These are phyloP conservation scores for Gymnoscelis rufifasciata DNA, from an alignment of 2,888 invertebrate genomes.

Conservation along the genomic window DNA sequence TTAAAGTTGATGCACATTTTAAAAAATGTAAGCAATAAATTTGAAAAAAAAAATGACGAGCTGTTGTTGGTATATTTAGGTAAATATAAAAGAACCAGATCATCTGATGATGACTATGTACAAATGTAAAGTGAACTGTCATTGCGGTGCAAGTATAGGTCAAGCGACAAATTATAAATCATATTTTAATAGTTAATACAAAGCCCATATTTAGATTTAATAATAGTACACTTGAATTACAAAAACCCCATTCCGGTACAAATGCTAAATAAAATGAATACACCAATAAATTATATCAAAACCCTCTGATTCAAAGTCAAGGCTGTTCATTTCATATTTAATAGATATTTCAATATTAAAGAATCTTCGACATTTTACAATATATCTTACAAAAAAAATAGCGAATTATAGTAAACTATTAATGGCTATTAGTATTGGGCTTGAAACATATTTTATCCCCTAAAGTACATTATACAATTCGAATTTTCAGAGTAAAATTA, in stretches of 20 bases:
- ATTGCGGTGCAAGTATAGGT: slow-evolving; percentile 49
- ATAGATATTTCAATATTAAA: slow-evolving; percentile 60
- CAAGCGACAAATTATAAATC: slow-evolving; percentile 65
- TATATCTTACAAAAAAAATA: slow-evolving; percentile 57
- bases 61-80: slow-evolving; percentile 79
- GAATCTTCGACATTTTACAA: slow-evolving; percentile 52
- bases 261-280: slow-evolving; percentile 58
- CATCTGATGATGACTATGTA: slow-evolving; percentile 85
- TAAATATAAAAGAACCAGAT: slow-evolving; percentile 79
- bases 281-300: slow-evolving; percentile 52
- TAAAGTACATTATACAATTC: slow-evolving; percentile 34
- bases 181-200: slow-evolving; percentile 74
- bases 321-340: slow-evolving; percentile 58
- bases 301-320: slow-evolving; percentile 57
- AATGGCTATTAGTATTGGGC: slow-evolving; percentile 45
- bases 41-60: slow-evolving; percentile 52
- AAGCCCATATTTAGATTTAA: slow-evolving; percentile 62
- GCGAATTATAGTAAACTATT: slow-evolving; percentile 61
- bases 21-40: slow-evolving; percentile 55
- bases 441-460: slow-evolving; percentile 42
- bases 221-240: slow-evolving; percentile 50
- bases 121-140: slow-evolving; percentile 77
- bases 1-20: slow-evolving; percentile 67
- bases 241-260: slow-evolving; percentile 63
- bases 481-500: slow-evolving; percentile 37